Percentiles rank a stretch among this genome's conserved stretches.
Evolutionary conservation across 2,113 vertebrate species (phyloP).

Genomic region (Cynopterus brachyotis): DNA sequence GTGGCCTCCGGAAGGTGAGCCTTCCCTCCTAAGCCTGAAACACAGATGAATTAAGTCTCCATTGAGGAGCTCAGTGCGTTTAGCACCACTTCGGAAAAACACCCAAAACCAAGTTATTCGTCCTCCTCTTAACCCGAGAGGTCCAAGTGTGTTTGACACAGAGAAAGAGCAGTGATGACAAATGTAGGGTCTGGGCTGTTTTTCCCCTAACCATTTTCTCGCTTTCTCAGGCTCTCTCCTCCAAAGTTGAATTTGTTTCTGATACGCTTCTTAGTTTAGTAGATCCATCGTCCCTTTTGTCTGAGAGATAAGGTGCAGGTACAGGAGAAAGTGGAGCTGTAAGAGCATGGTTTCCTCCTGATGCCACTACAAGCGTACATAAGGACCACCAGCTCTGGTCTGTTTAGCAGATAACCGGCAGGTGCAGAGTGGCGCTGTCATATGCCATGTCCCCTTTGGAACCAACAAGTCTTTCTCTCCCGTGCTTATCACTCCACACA

Average conservation of each 20-base stretch:
- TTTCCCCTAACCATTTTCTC: conserved; percentile 39
- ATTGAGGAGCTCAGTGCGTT: conserved; percentile 49
- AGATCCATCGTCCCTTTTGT: not conserved
- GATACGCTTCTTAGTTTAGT: not conserved
- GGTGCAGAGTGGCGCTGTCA: not conserved
- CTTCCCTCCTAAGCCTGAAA: conserved; percentile 27
- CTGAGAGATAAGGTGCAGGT: not conserved
- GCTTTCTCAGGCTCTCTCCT: not conserved
- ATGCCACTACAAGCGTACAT: not conserved
- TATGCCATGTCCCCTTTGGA: not conserved
- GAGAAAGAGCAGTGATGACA: conserved; percentile 29
- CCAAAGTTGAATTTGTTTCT: not conserved
- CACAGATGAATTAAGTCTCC: conserved; percentile 55
- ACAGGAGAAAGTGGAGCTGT: not conserved
- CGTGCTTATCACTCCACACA: accelerated
- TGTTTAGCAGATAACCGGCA: not conserved
- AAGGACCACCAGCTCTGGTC: not conserved
- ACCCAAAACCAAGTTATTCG: conserved; percentile 66
- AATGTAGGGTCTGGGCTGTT: conserved; percentile 34
- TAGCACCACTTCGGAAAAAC: conserved; percentile 53
- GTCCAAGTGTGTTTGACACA: conserved; percentile 52
- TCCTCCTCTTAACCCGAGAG: conserved; percentile 64
- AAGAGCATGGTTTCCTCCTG: not conserved
- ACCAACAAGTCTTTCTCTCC: not conserved
- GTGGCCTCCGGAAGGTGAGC: not conserved